These are phyloP conservation scores for Schizothorax lantsangensis DNA, from an alignment of 2,797 vertebrate genomes.

Conservation along the genomic window DNA sequence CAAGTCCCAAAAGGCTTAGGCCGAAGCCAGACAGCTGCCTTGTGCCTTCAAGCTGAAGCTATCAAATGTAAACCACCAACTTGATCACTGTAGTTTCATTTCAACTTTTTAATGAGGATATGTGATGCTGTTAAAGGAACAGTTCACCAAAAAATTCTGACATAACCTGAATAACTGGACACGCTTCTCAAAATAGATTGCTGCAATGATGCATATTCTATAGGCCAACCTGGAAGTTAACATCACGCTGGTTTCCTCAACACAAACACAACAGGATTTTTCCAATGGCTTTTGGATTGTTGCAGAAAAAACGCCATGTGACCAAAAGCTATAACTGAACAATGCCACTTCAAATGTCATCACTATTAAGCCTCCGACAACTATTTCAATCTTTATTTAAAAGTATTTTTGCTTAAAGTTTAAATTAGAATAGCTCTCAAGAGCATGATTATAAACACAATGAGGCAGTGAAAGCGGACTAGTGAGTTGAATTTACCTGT, in stretches of 20 bases:
- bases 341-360: not conserved
- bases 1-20: constrained; percentile 23
- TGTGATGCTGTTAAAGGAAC: not conserved
- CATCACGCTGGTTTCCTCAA: not conserved
- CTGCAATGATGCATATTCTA: not conserved
- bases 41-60: not conserved
- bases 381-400: not conserved
- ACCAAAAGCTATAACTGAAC: not conserved
- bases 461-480: too few species aligned
- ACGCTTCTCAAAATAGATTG: not conserved
- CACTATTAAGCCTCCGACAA: not conserved
- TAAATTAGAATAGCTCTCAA: too few species aligned
- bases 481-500: too few species aligned
- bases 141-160: not conserved
- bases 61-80: constrained; percentile 36
- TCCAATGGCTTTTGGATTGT: not conserved
- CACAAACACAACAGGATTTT: not conserved
- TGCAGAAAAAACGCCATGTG: not conserved
- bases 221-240: not conserved
- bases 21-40: constrained; percentile 32
- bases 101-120: constrained; percentile 9
- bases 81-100: constrained; percentile 7
- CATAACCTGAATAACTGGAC: not conserved
- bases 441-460: too few species aligned
- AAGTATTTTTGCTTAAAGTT: not conserved